These are phyloP conservation scores for Camelus bactrianus DNA, from an alignment of 2,113 vertebrate species.

Conservation along the genomic window DNA sequence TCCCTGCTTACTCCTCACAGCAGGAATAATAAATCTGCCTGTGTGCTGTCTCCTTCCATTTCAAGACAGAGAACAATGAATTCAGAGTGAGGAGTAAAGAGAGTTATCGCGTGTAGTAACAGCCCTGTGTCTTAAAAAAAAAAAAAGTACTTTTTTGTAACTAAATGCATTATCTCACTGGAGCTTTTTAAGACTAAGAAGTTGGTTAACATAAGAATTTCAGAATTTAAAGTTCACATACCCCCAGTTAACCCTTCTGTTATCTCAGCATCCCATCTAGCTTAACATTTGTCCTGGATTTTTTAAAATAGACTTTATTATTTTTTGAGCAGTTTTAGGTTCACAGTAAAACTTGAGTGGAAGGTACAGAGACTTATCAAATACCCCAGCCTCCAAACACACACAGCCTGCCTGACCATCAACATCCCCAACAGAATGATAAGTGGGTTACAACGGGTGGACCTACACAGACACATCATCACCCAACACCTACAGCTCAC, in stretches of 20 bases:
- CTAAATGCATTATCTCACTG: background rate
- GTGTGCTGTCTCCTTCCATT: background rate
- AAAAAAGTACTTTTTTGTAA: background rate
- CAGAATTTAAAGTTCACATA: background rate
- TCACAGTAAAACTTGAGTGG: background rate
- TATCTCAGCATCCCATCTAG: background rate
- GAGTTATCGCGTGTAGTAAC: background rate
- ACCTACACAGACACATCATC: rapidly evolving
- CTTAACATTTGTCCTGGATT: background rate
- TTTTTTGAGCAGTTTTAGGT: slow-evolving; percentile 12
- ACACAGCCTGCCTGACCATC: background rate
- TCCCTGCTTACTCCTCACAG: background rate
- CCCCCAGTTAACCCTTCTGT: background rate
- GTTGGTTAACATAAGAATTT: background rate
- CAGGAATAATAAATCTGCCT: background rate
- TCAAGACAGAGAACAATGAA: background rate
- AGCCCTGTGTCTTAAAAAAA: background rate
- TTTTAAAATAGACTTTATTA: background rate
- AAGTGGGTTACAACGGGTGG: background rate
- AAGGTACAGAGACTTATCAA: background rate
- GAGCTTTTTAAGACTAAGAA: background rate
- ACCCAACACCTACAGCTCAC: background rate
- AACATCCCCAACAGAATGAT: background rate
- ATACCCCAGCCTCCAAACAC: rapidly evolving
- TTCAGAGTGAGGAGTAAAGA: slow-evolving; percentile 38